Evolutionary conservation across 2,797 vertebrate genomes (phyloP), one percentile per base, ranked within the genome.

Genomic region (Gorsachius magnificus): DNA sequence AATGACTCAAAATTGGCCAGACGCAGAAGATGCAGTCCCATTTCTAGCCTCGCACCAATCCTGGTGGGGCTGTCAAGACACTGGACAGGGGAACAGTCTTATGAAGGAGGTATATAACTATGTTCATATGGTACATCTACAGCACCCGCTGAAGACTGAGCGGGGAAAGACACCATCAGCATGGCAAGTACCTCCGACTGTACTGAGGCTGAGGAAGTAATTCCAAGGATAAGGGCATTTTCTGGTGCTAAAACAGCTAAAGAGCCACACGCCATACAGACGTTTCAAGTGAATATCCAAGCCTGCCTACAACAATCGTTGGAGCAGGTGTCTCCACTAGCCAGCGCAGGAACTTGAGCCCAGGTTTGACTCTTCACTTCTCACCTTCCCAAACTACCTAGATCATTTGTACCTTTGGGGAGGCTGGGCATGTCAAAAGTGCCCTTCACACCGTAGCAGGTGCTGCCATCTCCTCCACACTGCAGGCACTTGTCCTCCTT

Each of bases 401-500:
- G 29, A 83, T 69, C 45, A 78, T 33, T 45, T 77, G 45, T 97
- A 99, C 99, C 99, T 92, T 98, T 99, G 15, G 98, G 98, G 92
- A 99, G 98, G 93, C 92, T 82, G 17, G 89, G 96, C 15, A 98
- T 94, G 18, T 98, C 90, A 96, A 99, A 99, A 94, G 96, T 98
- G 90, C 98, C 99, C 84, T 98, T 98, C 95, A 99, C 96, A 0
- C 93, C 97, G 56, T 98, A 97, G 97, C 99, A 99, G 95, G 98
- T 97, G 21, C 98, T 98, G n/a, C 99, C 98, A 1, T 98, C 98
- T 16, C 99, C 99, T 94, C 99, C 99, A 88, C 99, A 99, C 96
- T 98, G 98, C 93, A 99, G 98, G 91, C 99, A 99, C 70, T 98
- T 98, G 97, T 99, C 99, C 82, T 99, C 99, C 96, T 98, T 97